phyloP scores from a whole-genome alignment of 2,888 invertebrate species.

The Pantelozetes paolii region DNA sequence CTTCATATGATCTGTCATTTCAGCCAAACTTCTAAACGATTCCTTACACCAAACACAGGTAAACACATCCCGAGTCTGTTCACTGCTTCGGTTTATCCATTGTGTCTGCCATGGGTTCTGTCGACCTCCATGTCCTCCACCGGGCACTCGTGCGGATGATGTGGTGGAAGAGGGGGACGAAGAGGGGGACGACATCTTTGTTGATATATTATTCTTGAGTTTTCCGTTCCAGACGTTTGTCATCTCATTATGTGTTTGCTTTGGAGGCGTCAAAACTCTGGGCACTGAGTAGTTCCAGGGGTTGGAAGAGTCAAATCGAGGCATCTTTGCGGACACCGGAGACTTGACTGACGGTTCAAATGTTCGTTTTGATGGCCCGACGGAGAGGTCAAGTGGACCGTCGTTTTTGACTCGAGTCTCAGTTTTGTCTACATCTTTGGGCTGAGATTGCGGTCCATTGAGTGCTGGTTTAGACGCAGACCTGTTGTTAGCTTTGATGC shows the following conservation, averaged over 20 bases:
- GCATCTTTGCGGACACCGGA: slow-evolving; percentile 42
- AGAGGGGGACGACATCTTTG: slow-evolving; percentile 19
- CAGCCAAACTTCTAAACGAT: slow-evolving; percentile 87
- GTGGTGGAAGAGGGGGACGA: slow-evolving; percentile 36
- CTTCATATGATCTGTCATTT: slow-evolving; percentile 95
- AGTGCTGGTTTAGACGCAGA: slow-evolving; percentile 36
- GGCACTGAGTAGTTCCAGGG: slow-evolving; percentile 46
- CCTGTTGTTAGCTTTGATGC: slow-evolving; percentile 62
- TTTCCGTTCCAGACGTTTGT: slow-evolving; percentile 44
- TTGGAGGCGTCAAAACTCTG: slow-evolving; percentile 41
- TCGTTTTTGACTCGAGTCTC: slow-evolving; percentile 54
- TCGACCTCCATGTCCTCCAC: slow-evolving; percentile 43
- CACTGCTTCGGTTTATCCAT: slow-evolving; percentile 93
- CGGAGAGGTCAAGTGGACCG: slow-evolving; percentile 75
- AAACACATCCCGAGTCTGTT: slow-evolving; percentile 80
- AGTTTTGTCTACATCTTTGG: slow-evolving; percentile 57
- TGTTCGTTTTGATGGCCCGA: slow-evolving; percentile 52
- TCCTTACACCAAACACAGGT: slow-evolving; percentile 98
- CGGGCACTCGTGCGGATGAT: slow-evolving; percentile 15
- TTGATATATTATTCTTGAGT: slow-evolving; percentile 41
- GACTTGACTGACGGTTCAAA: slow-evolving; percentile 35
- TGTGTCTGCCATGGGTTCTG: slow-evolving; percentile 84
- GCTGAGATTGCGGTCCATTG: slow-evolving; percentile 41
- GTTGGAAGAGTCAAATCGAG: slow-evolving; percentile 43
- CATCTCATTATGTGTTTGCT: slow-evolving; percentile 39